Conservation (phyloP, 2,888 invertebrate species). For the Ferdinandea cuprea region DNA sequence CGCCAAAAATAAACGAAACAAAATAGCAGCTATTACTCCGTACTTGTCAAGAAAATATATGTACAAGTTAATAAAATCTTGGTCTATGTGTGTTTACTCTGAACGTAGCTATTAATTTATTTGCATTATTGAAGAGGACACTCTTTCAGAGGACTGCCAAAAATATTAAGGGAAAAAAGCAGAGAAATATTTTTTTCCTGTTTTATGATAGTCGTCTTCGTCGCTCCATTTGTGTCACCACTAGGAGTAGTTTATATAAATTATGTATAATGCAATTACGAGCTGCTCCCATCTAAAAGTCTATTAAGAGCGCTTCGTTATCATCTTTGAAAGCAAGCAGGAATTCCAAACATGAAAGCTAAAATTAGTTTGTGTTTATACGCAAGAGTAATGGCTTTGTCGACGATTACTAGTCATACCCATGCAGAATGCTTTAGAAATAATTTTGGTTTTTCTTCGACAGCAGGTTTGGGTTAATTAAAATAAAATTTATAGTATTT, state of each 20-base stretch:
- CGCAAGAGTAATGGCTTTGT: too few species aligned
- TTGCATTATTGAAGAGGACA: constrained; percentile 36
- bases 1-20: background rate
- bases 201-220: constrained; percentile 27
- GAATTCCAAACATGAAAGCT: background rate
- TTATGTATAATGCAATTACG: constrained; percentile 54
- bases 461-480: too few species aligned
- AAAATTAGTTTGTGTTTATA: background rate
- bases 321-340: background rate
- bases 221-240: constrained; percentile 12
- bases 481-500: too few species aligned
- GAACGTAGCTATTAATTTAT: constrained; percentile 30
- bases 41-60: background rate
- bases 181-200: constrained; percentile 12
- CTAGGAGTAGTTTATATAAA: constrained; percentile 28
- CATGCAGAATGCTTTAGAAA: too few species aligned
- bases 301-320: constrained; percentile 31
- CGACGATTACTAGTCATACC: too few species aligned
- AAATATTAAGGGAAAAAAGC: constrained; percentile 1
- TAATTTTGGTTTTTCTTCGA: too few species aligned
- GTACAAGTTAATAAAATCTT: constrained; percentile 10
- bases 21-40: background rate
- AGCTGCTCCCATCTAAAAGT: constrained; percentile 35
- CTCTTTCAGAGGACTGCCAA: background rate
- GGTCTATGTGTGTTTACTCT: constrained; percentile 7